Base-by-base conservation (phyloP, 2,113 vertebrate genomes). In the Pundamilia nyererei region DNA sequence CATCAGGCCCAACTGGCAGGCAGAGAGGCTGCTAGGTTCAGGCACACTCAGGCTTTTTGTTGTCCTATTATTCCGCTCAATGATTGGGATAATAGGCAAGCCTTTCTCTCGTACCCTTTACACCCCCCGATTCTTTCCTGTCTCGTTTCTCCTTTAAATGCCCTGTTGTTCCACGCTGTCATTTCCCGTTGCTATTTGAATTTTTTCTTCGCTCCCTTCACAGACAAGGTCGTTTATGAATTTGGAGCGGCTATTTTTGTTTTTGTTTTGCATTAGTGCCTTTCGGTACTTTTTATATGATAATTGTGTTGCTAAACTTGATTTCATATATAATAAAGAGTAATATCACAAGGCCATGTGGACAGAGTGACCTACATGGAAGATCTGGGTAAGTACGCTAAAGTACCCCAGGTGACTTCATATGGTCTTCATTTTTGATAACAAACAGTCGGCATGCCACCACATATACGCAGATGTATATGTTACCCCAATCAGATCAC, bases 21-120 rank as follows among this genome's bases (percentile, higher is more conserved):
- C 83, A 89, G 84, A 75, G 84, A 65, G 80, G 58, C 83, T 49
- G 81, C 75, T 84, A 77, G 88, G 81, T 93, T 91, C 84, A 91
- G 92, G 90, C 88, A 92, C 91, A 93, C 85, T 93, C 80, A 81
- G 86, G 92, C 94, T 95, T 96, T 95, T 95, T 96, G 95, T 95
- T 94, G 95, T 94, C 92, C 92, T 90, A 96, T 97, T 97, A 97
- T 97, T 97, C 96, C 96, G 95, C 96, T 95, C 90, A 91, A 91
- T 96, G 96, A 96, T 94, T 94, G 95, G 94, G 95, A 97, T 96
- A 97, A 97, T 96, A 96, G 95, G 91, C 90, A 80, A 86, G 89
- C 91, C 93, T 95, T 95, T 94, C 93, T 92, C 93, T 91, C 84
- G 60, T 65, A 88, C 83, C 89, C 90, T 91, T 77, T 82, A 83